Conservation (phyloP, 2,797 vertebrate species). For the Falco biarmicus region DNA sequence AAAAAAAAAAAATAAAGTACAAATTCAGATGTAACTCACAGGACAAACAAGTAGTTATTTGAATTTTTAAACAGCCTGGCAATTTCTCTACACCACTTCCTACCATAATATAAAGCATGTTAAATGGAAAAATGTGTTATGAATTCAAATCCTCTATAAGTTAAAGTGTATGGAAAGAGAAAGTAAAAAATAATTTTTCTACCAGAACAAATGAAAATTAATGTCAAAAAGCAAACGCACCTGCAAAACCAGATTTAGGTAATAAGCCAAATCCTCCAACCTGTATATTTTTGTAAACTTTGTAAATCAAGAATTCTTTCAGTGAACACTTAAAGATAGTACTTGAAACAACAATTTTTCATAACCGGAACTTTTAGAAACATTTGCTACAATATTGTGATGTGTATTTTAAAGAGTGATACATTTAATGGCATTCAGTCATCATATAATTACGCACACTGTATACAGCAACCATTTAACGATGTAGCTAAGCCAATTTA, state of each 20-base stretch:
- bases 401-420: not conserved
- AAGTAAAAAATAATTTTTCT: slow-evolving; percentile 8
- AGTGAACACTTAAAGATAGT: not conserved
- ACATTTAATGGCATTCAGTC: slow-evolving; percentile 23
- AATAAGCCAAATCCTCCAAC: not conserved
- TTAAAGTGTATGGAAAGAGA: not conserved
- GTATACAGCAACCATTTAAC: slow-evolving; percentile 30
- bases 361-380: not conserved
- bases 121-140: slow-evolving; percentile 3
- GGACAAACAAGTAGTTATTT: slow-evolving; percentile 41
- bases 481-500: slow-evolving; percentile 58
- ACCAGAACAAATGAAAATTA: slow-evolving; percentile 4
- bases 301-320: not conserved
- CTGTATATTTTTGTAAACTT: not conserved
- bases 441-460: not conserved
- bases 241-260: not conserved
- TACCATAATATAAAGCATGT: not conserved
- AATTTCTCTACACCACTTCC: not conserved
- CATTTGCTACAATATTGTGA: not conserved
- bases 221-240: not conserved
- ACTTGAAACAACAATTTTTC: not conserved
- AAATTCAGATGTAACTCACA: slow-evolving; percentile 42
- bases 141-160: not conserved
- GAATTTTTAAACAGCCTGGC: slow-evolving; percentile 32
- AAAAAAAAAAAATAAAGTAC: not conserved